phyloP scores from a whole-genome alignment of 2,797 vertebrate genomes.

The Notolepis coatsorum region DNA sequence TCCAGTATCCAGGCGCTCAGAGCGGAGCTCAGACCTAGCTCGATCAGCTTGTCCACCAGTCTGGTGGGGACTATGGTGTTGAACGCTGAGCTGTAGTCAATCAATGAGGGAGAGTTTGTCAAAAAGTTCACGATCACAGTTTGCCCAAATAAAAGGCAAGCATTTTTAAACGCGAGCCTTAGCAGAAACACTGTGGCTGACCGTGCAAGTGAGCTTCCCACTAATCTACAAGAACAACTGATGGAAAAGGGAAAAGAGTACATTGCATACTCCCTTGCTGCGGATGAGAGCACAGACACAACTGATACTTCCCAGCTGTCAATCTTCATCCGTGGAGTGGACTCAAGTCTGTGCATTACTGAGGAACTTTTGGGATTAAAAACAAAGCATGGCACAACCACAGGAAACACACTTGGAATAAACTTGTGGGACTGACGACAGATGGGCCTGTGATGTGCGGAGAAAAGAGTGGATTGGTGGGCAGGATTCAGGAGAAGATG shows the following conservation, averaged over 20 bases:
- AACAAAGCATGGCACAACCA: not conserved
- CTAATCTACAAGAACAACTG: conserved; percentile 13
- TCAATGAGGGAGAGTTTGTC: too few species aligned
- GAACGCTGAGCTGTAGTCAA: too few species aligned
- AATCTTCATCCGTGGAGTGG: conserved; percentile 28
- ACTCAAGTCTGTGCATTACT: conserved; percentile 1
- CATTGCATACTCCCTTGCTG: conserved; percentile 17
- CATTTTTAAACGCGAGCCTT: conserved; percentile 6
- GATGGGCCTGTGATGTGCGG: conserved; percentile 12
- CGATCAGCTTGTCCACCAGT: too few species aligned
- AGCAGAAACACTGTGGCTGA: conserved; percentile 1
- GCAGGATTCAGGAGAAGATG: conserved; percentile 4
- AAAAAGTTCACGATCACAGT: not conserved
- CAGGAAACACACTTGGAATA: conserved; percentile 15
- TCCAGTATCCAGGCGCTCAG: too few species aligned
- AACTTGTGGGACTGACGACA: not conserved
- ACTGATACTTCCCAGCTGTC: conserved; percentile 25
- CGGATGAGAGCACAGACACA: conserved; percentile 7
- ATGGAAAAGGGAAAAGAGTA: conserved; percentile 16
- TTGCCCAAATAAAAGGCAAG: conserved; percentile 7
- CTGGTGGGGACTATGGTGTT: too few species aligned
- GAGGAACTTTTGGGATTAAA: conserved; percentile 9
- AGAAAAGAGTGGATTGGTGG: conserved; percentile 3
- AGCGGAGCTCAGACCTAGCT: too few species aligned
- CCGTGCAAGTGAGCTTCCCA: not conserved